Evolutionary conservation across 2,888 invertebrate genomes (phyloP).

Genomic region (Seira musarum): DNA sequence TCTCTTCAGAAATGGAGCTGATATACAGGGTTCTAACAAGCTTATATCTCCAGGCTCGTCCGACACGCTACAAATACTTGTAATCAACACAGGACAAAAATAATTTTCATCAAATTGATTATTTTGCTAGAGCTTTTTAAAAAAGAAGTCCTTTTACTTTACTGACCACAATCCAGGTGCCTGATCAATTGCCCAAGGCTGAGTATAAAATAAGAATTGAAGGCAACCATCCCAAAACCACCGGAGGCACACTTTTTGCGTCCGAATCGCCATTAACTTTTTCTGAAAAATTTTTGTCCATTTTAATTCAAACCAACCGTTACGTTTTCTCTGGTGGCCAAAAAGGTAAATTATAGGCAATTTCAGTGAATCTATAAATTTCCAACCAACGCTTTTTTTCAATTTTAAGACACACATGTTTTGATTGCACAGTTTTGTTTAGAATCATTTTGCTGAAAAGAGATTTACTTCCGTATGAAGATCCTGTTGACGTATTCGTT

Average conservation of each 20-base stretch:
- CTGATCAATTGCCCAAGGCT: constrained; percentile 72
- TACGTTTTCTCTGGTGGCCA: constrained; percentile 75
- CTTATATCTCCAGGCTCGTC: constrained; percentile 73
- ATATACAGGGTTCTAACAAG: constrained; percentile 72
- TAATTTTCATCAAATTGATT: not conserved
- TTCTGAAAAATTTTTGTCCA: constrained; percentile 74
- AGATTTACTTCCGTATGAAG: constrained; percentile 72
- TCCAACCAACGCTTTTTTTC: constrained; percentile 10
- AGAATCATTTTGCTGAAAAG: constrained; percentile 72
- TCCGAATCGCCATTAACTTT: constrained; percentile 74
- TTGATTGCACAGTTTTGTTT: constrained; percentile 72
- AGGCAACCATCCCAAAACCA: constrained; percentile 72
- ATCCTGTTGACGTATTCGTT: constrained; percentile 72
- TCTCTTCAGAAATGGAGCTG: constrained; percentile 73
- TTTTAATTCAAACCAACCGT: constrained; percentile 75
- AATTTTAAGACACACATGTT: too few species aligned
- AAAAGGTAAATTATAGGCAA: constrained; percentile 71
- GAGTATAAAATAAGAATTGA: constrained; percentile 74
- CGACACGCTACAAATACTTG: constrained; percentile 73
- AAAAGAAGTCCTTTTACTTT: constrained; percentile 10
- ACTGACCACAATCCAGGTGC: constrained; percentile 73
- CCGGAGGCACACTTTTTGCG: constrained; percentile 74
- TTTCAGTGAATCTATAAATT: not conserved
- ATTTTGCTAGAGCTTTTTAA: not conserved
- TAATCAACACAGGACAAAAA: too few species aligned